Base-by-base conservation (phyloP, 1,140 invertebrate genomes). In the Hylaeus volcanicus region DNA sequence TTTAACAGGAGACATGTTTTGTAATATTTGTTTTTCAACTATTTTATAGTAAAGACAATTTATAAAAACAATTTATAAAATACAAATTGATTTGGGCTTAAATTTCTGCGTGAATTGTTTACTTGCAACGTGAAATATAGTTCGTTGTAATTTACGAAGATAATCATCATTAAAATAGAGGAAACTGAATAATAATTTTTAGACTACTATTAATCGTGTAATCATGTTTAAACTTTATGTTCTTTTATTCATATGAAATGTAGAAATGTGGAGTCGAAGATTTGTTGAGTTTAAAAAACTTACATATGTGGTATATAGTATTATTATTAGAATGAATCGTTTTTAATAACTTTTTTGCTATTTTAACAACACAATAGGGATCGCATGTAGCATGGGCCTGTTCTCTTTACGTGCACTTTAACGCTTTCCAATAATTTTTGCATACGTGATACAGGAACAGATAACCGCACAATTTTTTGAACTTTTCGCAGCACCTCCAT, bases 391-490 rank as follows among this genome's bases (percentile, higher is more conserved):
- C 45, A 60, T 43, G 15, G 5, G 3, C 15, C 6, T 26, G 15
- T 3, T 63, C 5, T 48, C 43, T 53, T 51, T n/a, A 15, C 15
- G 15, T 51, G 14, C 12, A 11, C n/a, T 3, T 12, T 56, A 55
- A 64, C 51, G 48, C 51, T 64, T 65, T 45, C 11, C n/a, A 14
- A 45, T 63, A 45, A 56, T n/a, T 41, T n/a, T 12, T 51, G 65
- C 66, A 51, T 51, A 41, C 2, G 43, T 58, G 69, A 70, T 41
- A 26, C 37, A n/a, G 45, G 43, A 14, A 11, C 60, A 55, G 56
- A 48, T 73, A 73, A 79, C 26, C 5, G 77, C 70, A 65, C 77
- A 43, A 14, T 39, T 26, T 61, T 55, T n/a, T 11, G 2, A 45
- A 15, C 14, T 26, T 9, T 5, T 26, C 6, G 15, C 37, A 37